Evolutionary conservation across 2,113 vertebrate species (phyloP), one percentile per base, ranked within the genome.

Genomic region (Mixornis gularis): DNA sequence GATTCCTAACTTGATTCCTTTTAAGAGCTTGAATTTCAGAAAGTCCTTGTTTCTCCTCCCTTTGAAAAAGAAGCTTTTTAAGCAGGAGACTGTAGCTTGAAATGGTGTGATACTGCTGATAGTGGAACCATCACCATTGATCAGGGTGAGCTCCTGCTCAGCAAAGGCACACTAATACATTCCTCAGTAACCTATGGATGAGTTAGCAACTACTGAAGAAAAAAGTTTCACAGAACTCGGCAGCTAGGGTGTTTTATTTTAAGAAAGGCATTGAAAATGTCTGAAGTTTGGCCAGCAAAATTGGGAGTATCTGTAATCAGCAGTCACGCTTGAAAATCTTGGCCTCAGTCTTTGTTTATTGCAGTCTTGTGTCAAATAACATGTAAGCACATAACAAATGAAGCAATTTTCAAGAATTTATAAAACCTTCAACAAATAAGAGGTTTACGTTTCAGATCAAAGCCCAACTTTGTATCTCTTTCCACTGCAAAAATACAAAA

Each of bases 321-420:
- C 83, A 95, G 68, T 73, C 69, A 88, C 6, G 2, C 64, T 90
- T 83, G 36, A 90, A 80, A 86, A 68, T 80, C 56, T 94, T 86
- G 63, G 74, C 88, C 76, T 68, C 80, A 44, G 56, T 48, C 66
- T 85, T 92, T 87, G 64, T 85, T 93, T 95, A 91, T 89, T 94
- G 89, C n/a, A 87, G 40, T 70, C 60, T 51, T n/a, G 29, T 73
- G 44, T 73, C 64, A 96, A 93, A 82, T 62, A 94, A 91, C 82
- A 91, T 64, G 68, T 64, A 85, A 85, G 48, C 48, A 92, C 85
- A 78, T 38, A 90, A 89, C 29, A 86, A 59, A 73, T 72, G 32
- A 82, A 79, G 38, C 25, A 65, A 62, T 73, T 78, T 78, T 83
- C 76, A 95, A 63, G 24, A 70, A 73, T 70, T 77, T 85, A 58